Base-by-base conservation (phyloP, 2,797 vertebrate species). In the Manis crassicaudata region DNA sequence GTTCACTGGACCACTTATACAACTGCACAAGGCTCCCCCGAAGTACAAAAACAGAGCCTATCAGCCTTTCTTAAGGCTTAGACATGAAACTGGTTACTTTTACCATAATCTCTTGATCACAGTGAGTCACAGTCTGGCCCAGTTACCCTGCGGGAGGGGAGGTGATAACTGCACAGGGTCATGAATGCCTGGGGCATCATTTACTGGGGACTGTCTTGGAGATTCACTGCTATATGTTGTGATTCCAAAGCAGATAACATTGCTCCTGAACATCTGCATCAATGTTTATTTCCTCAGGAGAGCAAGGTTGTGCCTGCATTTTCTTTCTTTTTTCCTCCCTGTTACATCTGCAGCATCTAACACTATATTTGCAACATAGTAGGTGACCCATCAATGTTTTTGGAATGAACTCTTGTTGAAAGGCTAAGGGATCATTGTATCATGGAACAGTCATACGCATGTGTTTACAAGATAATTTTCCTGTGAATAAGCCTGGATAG, bases 391-490 rank as follows among this genome's bases (percentile, higher is more conserved):
- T 89, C 50, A 68, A 9, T 43, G 27, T 35, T 60, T 37, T 46
- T 63, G 43, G 8, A n/a, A 65, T 56, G 50, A 67, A 80, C 16
- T 43, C 1, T 75, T 92, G 46, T 29, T 83, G 29, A 88, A 68
- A 58, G n/a, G 3, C n/a, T 92, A 72, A n/a, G 35, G 37, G 23
- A 85, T 91, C 29, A 40, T 92, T 9, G 32, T 40, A n/a, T 3
- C 72, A 37, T 58, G 40, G 14, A 92, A 21, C 7, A 52, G 35
- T 58, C 37, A 52, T 43, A 83, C 52, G 46, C 7, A 35, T 1
- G 2, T 60, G 14, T 85, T 84, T 84, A 14, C 35, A 92, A 94
- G 76, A 62, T 50, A 72, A 85, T 75, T 96, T 92, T 67, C 17
- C 32, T 50, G 8, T 11, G 25, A 80, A 73, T 87, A n/a, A 72